phyloP scores from a whole-genome alignment of 1,140 invertebrate species.

The Drosophila ohnishii region DNA sequence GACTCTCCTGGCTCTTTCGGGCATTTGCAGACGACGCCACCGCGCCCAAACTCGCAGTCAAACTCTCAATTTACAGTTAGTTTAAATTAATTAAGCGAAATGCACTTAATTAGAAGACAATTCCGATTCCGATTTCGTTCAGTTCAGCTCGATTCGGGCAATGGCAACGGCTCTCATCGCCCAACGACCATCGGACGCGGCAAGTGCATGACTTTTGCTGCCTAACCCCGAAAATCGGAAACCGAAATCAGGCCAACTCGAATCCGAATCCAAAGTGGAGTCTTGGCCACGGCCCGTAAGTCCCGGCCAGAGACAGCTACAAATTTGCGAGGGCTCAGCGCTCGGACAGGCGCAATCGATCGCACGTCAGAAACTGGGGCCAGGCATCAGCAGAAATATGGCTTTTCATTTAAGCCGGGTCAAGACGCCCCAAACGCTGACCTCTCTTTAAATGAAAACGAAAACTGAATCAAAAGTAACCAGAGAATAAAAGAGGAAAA shows the following conservation, averaged over 20 bases:
- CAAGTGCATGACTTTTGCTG: conserved; percentile 78
- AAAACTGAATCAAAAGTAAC: conserved; percentile 73
- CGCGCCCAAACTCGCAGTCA: conserved; percentile 61
- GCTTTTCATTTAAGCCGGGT: conserved; percentile 79
- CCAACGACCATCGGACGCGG: conserved; percentile 20
- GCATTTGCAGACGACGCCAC: conserved; percentile 63
- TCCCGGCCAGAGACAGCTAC: conserved; percentile 48
- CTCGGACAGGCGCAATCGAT: conserved; percentile 75
- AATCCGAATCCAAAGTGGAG: conserved; percentile 6
- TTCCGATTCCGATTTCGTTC: conserved; percentile 47
- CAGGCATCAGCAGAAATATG: conserved; percentile 74
- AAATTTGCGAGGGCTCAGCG: conserved; percentile 66
- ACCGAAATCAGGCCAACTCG: conserved; percentile 63
- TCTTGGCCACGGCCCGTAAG: conserved; percentile 9
- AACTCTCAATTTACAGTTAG: conserved; percentile 79
- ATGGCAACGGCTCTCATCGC: conserved; percentile 46
- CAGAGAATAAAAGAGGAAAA: conserved; percentile 39
- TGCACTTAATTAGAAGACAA: conserved; percentile 80
- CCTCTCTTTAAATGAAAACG: conserved; percentile 62
- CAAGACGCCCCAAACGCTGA: conserved; percentile 67
- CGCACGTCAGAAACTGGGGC: conserved; percentile 78
- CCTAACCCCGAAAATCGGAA: conserved; percentile 67
- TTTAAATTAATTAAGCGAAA: conserved; percentile 82
- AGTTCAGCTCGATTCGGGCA: conserved; percentile 12
- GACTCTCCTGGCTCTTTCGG: background rate